Conservation (phyloP, 2,797 vertebrate species). For the Morus bassanus region DNA sequence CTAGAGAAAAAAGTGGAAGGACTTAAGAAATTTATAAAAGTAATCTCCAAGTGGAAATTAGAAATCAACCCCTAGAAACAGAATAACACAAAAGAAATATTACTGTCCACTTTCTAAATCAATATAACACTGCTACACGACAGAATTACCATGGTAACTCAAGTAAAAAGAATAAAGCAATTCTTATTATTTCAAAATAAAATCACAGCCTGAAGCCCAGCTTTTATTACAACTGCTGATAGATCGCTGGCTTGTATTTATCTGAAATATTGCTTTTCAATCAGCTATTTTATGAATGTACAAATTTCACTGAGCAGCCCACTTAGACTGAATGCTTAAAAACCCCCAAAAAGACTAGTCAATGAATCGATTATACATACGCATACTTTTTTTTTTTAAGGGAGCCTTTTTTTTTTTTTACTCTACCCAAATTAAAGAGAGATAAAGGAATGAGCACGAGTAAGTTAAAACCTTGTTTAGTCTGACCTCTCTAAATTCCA, state of each 20-base stretch:
- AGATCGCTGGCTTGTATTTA: slow-evolving; percentile 95
- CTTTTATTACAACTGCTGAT: slow-evolving; percentile 98
- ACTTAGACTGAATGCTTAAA: slow-evolving; percentile 85
- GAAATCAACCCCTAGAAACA: slow-evolving; percentile 98
- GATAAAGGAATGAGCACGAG: not conserved
- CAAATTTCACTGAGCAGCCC: slow-evolving; percentile 90
- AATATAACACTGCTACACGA: slow-evolving; percentile 98
- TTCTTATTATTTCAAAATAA: slow-evolving; percentile 99
- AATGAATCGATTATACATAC: slow-evolving; percentile 76
- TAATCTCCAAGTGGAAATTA: slow-evolving; percentile 99
- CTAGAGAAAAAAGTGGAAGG: slow-evolving; percentile 87
- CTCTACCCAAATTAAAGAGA: not conserved
- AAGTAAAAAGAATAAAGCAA: slow-evolving; percentile 98
- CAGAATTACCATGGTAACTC: slow-evolving; percentile 99
- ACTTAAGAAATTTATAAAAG: slow-evolving; percentile 99
- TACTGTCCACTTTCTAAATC: slow-evolving; percentile 99
- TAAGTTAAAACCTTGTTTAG: slow-evolving; percentile 33
- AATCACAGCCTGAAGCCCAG: slow-evolving; percentile 95
- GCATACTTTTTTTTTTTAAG: not conserved
- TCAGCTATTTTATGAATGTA: slow-evolving; percentile 95
- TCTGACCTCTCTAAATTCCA: not conserved
- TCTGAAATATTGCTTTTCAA: slow-evolving; percentile 97
- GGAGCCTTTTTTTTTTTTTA: not conserved
- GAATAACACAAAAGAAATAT: slow-evolving; percentile 99
- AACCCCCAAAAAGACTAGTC: slow-evolving; percentile 74